These are phyloP conservation scores for Ctenodactylus gundi DNA, from an alignment of 2,113 vertebrate genomes.

Conservation along the genomic window DNA sequence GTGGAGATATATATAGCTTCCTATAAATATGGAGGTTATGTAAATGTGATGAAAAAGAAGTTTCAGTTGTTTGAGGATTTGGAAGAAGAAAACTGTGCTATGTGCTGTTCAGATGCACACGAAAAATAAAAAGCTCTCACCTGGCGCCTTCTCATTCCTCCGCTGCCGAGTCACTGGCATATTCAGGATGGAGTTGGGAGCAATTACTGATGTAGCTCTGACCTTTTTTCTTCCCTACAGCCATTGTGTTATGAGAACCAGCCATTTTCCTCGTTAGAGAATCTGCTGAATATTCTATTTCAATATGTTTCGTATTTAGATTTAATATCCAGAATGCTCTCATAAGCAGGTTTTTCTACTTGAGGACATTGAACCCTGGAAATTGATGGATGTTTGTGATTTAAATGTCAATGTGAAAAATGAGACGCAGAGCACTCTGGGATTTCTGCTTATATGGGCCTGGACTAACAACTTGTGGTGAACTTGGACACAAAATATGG, in stretches of 20 bases:
- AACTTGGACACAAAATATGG: not conserved
- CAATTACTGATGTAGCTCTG: not conserved
- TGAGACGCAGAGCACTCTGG: not conserved
- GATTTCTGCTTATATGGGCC: conserved; percentile 17
- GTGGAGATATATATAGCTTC: no score
- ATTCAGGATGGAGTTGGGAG: not conserved
- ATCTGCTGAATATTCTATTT: conserved; percentile 31
- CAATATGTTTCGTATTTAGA: conserved; percentile 44
- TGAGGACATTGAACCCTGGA: not conserved
- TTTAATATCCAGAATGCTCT: conserved; percentile 57
- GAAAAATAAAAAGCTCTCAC: not conserved
- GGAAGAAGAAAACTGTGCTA: not conserved
- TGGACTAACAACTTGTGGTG: not conserved
- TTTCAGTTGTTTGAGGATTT: not conserved
- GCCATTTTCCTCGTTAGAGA: conserved; percentile 22
- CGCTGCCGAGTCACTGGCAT: not conserved
- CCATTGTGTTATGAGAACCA: not conserved
- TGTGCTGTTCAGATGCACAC: not conserved
- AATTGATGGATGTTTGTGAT: conserved; percentile 63
- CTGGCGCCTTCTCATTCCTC: not conserved
- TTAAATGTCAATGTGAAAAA: conserved; percentile 55
- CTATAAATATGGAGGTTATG: not conserved
- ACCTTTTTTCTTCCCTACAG: not conserved
- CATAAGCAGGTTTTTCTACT: conserved; percentile 24
- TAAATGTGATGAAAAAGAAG: not conserved